Evolutionary conservation across 2,888 invertebrate genomes (phyloP).

Genomic region (Erpobdella octoculata): DNA sequence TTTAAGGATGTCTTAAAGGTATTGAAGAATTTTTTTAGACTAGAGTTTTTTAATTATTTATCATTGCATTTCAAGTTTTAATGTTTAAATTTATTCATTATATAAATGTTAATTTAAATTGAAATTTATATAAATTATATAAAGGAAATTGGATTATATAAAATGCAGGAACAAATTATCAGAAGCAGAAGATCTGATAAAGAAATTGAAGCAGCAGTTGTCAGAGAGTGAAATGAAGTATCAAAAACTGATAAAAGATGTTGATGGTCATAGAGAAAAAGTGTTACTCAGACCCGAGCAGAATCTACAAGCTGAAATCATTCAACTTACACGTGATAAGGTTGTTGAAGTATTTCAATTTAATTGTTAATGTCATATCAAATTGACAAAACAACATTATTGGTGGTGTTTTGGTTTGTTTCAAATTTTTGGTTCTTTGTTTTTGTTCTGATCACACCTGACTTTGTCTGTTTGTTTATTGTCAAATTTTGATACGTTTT

Average conservation of each 20-base stretch:
- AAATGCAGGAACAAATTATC: slow-evolving; percentile 45
- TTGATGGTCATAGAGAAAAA: slow-evolving; percentile 47
- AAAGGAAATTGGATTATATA: too few species aligned
- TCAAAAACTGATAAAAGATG: slow-evolving; percentile 46
- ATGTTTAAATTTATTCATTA: too few species aligned
- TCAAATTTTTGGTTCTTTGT: background rate
- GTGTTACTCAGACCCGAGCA: slow-evolving; percentile 44
- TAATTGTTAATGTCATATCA: too few species aligned
- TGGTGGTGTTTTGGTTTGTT: background rate
- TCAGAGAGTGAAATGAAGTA: slow-evolving; percentile 47
- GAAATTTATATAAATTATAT: too few species aligned
- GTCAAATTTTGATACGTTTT: too few species aligned
- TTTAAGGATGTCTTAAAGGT: background rate
- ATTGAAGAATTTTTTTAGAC: background rate
- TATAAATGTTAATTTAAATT: too few species aligned
- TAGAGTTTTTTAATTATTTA: too few species aligned
- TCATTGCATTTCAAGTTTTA: too few species aligned
- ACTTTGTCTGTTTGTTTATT: too few species aligned
- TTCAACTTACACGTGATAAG: slow-evolving; percentile 51
- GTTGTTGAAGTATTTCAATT: slow-evolving; percentile 36
- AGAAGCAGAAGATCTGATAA: slow-evolving; percentile 46
- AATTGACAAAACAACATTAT: too few species aligned
- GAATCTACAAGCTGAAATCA: slow-evolving; percentile 52
- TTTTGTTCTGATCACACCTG: too few species aligned
- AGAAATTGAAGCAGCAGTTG: slow-evolving; percentile 47